Evolutionary conservation across 2,888 invertebrate genomes (phyloP).

Genomic region (Trimorus sp.): DNA sequence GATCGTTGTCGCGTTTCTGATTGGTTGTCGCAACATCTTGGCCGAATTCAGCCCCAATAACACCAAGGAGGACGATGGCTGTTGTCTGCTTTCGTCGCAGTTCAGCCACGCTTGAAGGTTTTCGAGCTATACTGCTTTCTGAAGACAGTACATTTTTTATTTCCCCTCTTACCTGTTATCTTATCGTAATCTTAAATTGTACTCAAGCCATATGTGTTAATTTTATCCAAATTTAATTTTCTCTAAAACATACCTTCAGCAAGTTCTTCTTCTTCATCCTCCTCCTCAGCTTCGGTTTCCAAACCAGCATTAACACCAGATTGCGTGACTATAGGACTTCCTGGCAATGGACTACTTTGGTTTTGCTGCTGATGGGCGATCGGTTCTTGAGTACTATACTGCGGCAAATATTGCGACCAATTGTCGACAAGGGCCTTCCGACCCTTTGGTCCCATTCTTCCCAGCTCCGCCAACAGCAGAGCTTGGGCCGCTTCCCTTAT

Average conservation of each 20-base stretch:
- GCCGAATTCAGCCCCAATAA: conserved; percentile 99
- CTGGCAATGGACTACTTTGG: conserved; percentile 81
- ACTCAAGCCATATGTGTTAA: too few species aligned
- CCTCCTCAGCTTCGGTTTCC: conserved; percentile 86
- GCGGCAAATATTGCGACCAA: conserved; percentile 97
- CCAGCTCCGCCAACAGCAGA: conserved; percentile 94
- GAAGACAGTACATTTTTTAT: conserved; percentile 26
- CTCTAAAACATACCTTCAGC: conserved; percentile 84
- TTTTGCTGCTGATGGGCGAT: conserved; percentile 86
- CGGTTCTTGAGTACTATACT: conserved; percentile 91
- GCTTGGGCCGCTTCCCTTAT: conserved; percentile 98
- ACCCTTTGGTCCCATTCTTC: conserved; percentile 93
- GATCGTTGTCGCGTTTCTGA: conserved; percentile 84
- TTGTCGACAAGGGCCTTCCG: conserved; percentile 95
- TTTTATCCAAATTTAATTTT: too few species aligned
- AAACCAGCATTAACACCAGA: conserved; percentile 63
- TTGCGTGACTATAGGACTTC: conserved; percentile 76
- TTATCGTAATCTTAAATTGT: too few species aligned
- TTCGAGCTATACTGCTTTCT: conserved; percentile 84
- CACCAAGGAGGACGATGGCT: conserved; percentile 97
- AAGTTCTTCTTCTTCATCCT: conserved; percentile 92
- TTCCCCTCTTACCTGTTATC: too few species aligned
- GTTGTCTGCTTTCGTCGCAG: conserved; percentile 97
- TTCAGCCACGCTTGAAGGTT: conserved; percentile 92
- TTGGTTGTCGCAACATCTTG: conserved; percentile 92